Conservation (phyloP, 2,113 vertebrate genomes). For the Chascanopsetta lugubris region DNA sequence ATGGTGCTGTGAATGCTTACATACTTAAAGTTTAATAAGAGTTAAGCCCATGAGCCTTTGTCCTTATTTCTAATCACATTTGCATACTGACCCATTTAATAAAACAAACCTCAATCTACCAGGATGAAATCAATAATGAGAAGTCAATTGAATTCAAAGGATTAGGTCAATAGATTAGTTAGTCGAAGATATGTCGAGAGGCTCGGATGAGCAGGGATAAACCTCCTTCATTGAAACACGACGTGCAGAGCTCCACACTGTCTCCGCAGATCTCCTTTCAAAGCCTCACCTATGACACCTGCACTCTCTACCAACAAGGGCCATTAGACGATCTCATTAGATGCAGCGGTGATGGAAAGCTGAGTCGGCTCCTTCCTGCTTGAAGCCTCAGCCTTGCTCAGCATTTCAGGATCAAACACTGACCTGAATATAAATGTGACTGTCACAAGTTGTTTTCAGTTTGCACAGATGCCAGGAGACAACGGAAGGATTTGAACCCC, state of each 20-base stretch:
- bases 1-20: too few species aligned
- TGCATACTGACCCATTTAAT: background rate
- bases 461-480: background rate
- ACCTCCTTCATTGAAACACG: conserved; percentile 7
- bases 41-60: background rate
- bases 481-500: background rate
- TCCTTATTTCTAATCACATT: background rate
- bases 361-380: conserved; percentile 41
- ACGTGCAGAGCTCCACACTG: background rate
- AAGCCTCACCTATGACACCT: conserved; percentile 10
- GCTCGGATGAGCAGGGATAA: background rate
- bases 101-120: background rate
- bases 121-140: background rate
- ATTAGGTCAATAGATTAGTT: background rate
- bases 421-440: conserved; percentile 59
- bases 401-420: conserved; percentile 33
- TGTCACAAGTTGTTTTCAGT: conserved; percentile 2
- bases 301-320: conserved; percentile 22
- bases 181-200: background rate
- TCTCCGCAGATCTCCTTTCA: background rate
- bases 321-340: conserved; percentile 23
- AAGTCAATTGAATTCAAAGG: background rate
- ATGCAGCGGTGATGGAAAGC: conserved; percentile 26
- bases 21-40: background rate
- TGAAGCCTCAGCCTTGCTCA: conserved; percentile 28